phyloP scores from a whole-genome alignment of 2,888 invertebrate genomes.

The Capitulum mitella region DNA sequence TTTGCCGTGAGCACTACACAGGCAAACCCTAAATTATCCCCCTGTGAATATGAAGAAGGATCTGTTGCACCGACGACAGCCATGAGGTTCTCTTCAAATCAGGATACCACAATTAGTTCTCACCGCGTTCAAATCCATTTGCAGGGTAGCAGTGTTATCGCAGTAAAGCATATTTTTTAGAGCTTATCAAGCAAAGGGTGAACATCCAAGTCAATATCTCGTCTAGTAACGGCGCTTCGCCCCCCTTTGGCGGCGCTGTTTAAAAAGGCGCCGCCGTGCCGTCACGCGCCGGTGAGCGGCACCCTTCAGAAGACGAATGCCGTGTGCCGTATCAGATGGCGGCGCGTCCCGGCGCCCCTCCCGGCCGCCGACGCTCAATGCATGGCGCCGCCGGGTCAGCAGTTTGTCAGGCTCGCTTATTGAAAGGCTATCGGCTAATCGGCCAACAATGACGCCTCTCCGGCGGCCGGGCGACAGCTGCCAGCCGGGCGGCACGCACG shows the following conservation, averaged over 20 bases:
- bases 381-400: neutral
- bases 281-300: neutral
- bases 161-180: too few species aligned
- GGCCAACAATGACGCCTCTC: neutral
- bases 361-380: neutral
- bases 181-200: too few species aligned
- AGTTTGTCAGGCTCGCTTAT: neutral
- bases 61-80: too few species aligned
- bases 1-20: too few species aligned
- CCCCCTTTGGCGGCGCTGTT: neutral
- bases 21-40: too few species aligned
- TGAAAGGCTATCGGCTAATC: constrained; percentile 11
- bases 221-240: too few species aligned
- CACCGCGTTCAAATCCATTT: too few species aligned
- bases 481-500: neutral
- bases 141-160: too few species aligned
- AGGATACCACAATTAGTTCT: too few species aligned
- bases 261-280: neutral
- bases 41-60: too few species aligned
- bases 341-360: neutral
- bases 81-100: too few species aligned
- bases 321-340: neutral
- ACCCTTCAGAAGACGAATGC: neutral
- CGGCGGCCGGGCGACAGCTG: neutral
- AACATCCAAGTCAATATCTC: too few species aligned